Base-by-base conservation (phyloP, 2,113 vertebrate species). In the Pseudonaja textilis region DNA sequence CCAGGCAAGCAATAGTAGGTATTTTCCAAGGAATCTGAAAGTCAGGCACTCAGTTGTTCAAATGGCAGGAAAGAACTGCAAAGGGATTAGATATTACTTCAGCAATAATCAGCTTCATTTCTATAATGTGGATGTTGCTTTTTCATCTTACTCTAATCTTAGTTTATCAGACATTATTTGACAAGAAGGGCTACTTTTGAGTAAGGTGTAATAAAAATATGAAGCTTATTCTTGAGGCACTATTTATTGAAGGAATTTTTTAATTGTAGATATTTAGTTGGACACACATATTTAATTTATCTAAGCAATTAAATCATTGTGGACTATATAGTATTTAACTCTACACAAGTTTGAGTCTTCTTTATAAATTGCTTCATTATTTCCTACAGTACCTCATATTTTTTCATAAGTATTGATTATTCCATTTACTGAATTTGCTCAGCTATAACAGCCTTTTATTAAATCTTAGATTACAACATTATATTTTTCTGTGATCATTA, bases 341-440 rank as follows among this genome's bases (percentile, higher is more conserved):
- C n/a, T 52, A 25, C 0, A 57, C 2, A 89, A n/a, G 22, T 54
- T 89, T 85, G n/a, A 29, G 59, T 16, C 87, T n/a, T 25, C 23
- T 93, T 88, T 85, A 85, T 91, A 91, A 89, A 93, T 61, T 88
- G 61, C n/a, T 45, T 89, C 86, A 85, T 93, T 91, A 89, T 10
- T 91, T 29, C 90, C 23, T 61, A 86, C 59, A 61, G 64, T 85
- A 89, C 55, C 61, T 39, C 87, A 89, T 50, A 87, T 54, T 91
- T 93, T 89, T 55, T 85, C 59, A 64, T 86, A n/a, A 22, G 18
- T 89, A 85, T 42, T 64, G 64, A 85, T 93, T 89, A 91, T 89
- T 61, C 64, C 11, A 39, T 89, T 88, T 92, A 90, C 42, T 57
- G 0, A 59, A 25, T 86, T 95, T 91, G 6, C 69, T 93, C 87